Percentiles rank a stretch among this genome's conserved stretches.
Evolutionary conservation across 1,140 invertebrate genomes (phyloP).

Genomic region (Euura saliciscinereae): DNA sequence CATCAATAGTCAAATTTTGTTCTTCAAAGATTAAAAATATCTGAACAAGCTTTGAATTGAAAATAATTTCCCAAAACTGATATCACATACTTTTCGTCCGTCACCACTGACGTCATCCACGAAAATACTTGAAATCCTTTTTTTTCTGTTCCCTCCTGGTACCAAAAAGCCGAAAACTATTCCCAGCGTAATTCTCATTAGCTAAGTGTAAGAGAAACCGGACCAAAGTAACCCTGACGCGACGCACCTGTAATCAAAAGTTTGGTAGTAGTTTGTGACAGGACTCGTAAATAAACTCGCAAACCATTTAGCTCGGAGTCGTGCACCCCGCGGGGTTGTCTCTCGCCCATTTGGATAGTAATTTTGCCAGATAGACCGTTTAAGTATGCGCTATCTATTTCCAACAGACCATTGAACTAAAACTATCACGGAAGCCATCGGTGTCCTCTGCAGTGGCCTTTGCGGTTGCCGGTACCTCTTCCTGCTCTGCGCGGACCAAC

Average conservation of each 20-base stretch:
- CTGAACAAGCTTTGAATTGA: too few relatives aligned
- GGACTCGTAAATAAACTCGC: neutral
- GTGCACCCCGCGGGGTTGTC: neutral
- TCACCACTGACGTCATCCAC: too few relatives aligned
- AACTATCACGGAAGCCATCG: neutral
- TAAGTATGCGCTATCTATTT: slow-evolving; percentile 7
- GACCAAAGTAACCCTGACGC: neutral
- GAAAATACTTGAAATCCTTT: too few relatives aligned
- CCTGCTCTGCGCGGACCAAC: neutral
- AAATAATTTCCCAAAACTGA: too few relatives aligned
- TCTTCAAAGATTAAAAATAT: too few relatives aligned
- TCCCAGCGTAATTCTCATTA: neutral
- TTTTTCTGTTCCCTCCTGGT: too few relatives aligned
- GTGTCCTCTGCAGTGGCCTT: neutral
- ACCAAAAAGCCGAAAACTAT: neutral
- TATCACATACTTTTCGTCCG: too few relatives aligned
- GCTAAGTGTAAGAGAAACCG: neutral
- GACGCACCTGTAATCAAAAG: slow-evolving; percentile 1
- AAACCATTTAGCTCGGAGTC: neutral
- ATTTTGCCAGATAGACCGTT: neutral
- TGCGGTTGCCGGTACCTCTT: neutral
- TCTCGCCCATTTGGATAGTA: neutral
- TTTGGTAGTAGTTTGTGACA: neutral
- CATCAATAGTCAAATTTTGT: too few relatives aligned
- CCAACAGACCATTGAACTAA: neutral